Evolutionary conservation across 2,888 invertebrate genomes (phyloP).

Genomic region (Leptura quadrifasciata): DNA sequence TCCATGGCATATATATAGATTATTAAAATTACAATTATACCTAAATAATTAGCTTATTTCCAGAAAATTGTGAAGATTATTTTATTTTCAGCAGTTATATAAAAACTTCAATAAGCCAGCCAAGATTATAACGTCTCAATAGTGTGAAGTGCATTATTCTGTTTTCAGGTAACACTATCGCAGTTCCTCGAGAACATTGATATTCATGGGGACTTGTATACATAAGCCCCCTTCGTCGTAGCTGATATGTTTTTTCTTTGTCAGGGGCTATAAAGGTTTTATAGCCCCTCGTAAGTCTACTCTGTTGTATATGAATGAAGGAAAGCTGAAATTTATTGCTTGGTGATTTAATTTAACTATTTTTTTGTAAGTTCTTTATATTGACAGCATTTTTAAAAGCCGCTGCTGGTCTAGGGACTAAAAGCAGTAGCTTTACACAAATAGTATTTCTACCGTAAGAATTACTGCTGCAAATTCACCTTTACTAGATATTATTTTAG

Average conservation of each 20-base stretch:
- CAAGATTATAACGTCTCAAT: too few species aligned
- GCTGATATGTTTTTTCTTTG: constrained; percentile 20
- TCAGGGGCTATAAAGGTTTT: constrained; percentile 29
- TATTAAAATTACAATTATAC: too few species aligned
- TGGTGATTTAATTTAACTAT: constrained; percentile 21
- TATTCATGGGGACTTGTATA: constrained; percentile 36
- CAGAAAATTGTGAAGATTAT: too few species aligned
- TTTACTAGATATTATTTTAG: too few species aligned
- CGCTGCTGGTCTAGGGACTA: neutral
- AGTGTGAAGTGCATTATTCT: neutral
- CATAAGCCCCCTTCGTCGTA: constrained; percentile 21
- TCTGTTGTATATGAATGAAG: constrained; percentile 28
- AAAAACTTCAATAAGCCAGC: too few species aligned
- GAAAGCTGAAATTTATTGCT: constrained; percentile 29
- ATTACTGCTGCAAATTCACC: too few species aligned
- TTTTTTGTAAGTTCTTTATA: neutral
- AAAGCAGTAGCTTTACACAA: too few species aligned
- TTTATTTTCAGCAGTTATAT: too few species aligned
- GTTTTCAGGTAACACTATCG: neutral
- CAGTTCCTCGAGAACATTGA: constrained; percentile 14
- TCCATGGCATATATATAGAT: too few species aligned
- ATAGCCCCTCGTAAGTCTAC: constrained; percentile 21
- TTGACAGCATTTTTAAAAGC: neutral
- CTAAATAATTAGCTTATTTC: too few species aligned
- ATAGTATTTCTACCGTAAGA: too few species aligned